Conservation (phyloP, 2,888 invertebrate species). For the Phalera bucephala region DNA sequence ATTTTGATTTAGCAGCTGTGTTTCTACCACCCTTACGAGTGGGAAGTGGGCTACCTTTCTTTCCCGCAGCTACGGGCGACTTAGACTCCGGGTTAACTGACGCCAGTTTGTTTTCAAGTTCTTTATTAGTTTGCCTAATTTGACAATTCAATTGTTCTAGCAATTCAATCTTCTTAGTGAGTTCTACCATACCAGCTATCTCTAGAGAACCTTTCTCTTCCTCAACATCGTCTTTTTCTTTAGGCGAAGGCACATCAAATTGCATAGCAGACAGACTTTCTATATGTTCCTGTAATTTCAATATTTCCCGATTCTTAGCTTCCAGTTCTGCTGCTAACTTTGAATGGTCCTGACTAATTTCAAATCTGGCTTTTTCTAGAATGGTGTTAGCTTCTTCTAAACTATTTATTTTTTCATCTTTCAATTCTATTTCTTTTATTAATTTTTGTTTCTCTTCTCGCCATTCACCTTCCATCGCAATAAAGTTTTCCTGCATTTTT, state of each 20-base stretch:
- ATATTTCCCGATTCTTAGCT: slow-evolving; percentile 69
- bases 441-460: slow-evolving; percentile 85
- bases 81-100: slow-evolving; percentile 54
- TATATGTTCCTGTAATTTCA: slow-evolving; percentile 58
- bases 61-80: slow-evolving; percentile 48
- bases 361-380: slow-evolving; percentile 73
- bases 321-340: slow-evolving; percentile 80
- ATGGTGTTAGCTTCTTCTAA: slow-evolving; percentile 82
- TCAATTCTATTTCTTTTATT: slow-evolving; percentile 78
- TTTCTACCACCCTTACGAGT: slow-evolving; percentile 67
- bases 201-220: slow-evolving; percentile 84
- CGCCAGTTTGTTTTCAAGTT: slow-evolving; percentile 78
- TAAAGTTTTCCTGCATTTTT: slow-evolving; percentile 90
- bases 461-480: slow-evolving; percentile 87
- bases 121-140: slow-evolving; percentile 78
- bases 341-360: slow-evolving; percentile 78
- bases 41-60: slow-evolving; percentile 68
- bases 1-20: slow-evolving; percentile 66
- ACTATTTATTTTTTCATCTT: slow-evolving; percentile 78
- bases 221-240: slow-evolving; percentile 66
- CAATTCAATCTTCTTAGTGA: slow-evolving; percentile 76
- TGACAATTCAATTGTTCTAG: slow-evolving; percentile 78
- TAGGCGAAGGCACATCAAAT: slow-evolving; percentile 29
- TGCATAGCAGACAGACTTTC: slow-evolving; percentile 37
- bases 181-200: slow-evolving; percentile 66